Percentiles rank a stretch among this genome's conserved stretches.
These are phyloP conservation scores for Schizopygopsis pylzovi DNA, from an alignment of 2,797 vertebrate species.

Conservation along the genomic window DNA sequence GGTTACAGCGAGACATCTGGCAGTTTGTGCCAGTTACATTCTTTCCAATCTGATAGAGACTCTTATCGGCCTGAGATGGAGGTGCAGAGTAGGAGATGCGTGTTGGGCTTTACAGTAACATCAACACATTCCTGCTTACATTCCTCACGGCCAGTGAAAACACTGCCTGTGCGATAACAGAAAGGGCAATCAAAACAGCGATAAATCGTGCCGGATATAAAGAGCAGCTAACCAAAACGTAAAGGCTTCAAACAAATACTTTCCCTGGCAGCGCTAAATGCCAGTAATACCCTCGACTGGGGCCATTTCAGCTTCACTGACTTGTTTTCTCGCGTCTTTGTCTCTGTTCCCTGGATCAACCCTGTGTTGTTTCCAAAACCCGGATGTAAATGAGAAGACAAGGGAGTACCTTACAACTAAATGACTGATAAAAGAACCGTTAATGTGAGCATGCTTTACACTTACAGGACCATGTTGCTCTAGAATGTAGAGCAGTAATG, in stretches of 20 bases:
- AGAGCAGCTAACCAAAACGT: slow-evolving; percentile 65
- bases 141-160: slow-evolving; percentile 69
- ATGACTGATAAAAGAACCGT: background rate
- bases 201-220: slow-evolving; percentile 70
- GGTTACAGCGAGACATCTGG: slow-evolving; percentile 55
- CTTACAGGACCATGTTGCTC: background rate
- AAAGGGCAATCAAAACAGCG: slow-evolving; percentile 70
- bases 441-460: background rate
- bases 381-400: slow-evolving; percentile 23
- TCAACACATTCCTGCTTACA: slow-evolving; percentile 72
- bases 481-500: background rate
- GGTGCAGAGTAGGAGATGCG: slow-evolving; percentile 67
- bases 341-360: slow-evolving; percentile 12
- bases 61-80: slow-evolving; percentile 67
- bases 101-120: slow-evolving; percentile 69
- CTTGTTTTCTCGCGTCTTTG: slow-evolving; percentile 51
- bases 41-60: slow-evolving; percentile 69
- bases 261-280: slow-evolving; percentile 59
- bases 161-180: slow-evolving; percentile 67
- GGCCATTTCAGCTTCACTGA: slow-evolving; percentile 63
- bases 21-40: slow-evolving; percentile 62
- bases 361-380: slow-evolving; percentile 25
- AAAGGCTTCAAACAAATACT: slow-evolving; percentile 67
- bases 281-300: slow-evolving; percentile 59
- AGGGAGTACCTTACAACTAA: background rate